Evolutionary conservation across 2,113 vertebrate species (phyloP), one percentile per base, ranked within the genome.

Genomic region (Calcarius ornatus): DNA sequence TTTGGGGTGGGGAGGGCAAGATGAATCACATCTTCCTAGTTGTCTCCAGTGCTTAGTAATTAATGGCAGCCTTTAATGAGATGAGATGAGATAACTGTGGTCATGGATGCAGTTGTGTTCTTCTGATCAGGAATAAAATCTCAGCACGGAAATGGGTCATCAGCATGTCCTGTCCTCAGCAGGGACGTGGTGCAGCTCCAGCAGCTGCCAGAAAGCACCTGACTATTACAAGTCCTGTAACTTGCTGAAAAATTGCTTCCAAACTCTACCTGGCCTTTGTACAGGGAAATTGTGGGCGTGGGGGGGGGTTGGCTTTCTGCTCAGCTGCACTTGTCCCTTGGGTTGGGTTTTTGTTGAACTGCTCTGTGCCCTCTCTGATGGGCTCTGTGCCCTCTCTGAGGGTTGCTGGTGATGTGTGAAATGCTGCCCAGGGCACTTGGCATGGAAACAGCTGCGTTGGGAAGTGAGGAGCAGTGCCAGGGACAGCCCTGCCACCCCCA

Each of bases 21-120:
- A 19, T 95, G 96, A 96, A n/a, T 96, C 96, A 95, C 16, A 1
- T 70, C 47, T 94, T 82, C 90, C 84, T 25, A 3, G 28, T 35
- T 78, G 69, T 75, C 51, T 86, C 21, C 6, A 6, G 3, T 86
- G 77, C 42, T 48, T 24, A 42, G 24, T 80, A 83, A 92, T 95
- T 95, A 94, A 78, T 90, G 85, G 68, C 71, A 70, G 54, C n/a
- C 63, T 73, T 59, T 83, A 78, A 95, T 37, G 78, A 91, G 81
- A 66, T 33, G 17, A 73, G 90, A 64, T 33, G 19, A 73, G 90
- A 64, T 95, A 80, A 83, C 27, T 42, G 4, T 3, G 66, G 59
- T 60, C 7, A 25, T 3, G 15, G 78, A 17, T 80, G 60, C 43
- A 60, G 2, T 77, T 82, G 73, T 38, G 48, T 71, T 90, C 54